Base-by-base conservation (phyloP, 2,113 vertebrate genomes). In the Hippocampus guttulatus region DNA sequence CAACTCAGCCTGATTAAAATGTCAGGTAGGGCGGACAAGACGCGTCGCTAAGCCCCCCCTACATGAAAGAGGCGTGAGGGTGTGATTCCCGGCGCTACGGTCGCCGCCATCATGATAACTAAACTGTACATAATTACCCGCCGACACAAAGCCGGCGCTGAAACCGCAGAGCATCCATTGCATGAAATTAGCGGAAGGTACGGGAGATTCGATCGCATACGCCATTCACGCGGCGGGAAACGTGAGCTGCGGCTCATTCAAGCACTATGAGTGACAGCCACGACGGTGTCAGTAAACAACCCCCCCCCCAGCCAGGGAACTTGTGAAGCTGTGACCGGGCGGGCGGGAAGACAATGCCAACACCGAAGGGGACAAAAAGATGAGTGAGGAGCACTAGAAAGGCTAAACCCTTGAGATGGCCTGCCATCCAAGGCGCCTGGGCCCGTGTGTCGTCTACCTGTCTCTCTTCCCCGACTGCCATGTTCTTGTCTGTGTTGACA, bases 1-100 rank as follows among this genome's bases (percentile, higher is more conserved):
- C 84, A 80, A 86, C 88, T 85, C 85, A 85, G 80, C 68, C 84
- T 90, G 88, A 90, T 86, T 89, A 89, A 88, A 87, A 85, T 64
- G 79, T 88, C 85, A 88, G 81, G 81, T 88, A 66, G 71, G 71
- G 68, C 76, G 60, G 79, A 80, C 75, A 62, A 81, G 67, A 82
- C 61, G 86, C 71, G 77, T 77, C 68, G 65, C 75, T 74, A 66
- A 74, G 67, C 70, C 80, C 15, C 68, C 33, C 33, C 33, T 38
- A 33, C 33, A 20, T 41, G 68, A 66, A 75, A 75, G 71, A 80
- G 73, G 64, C 63, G 64, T 68, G 58, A 11, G 47, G 33, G 49
- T 66, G 47, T 67, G 41, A 45, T 78, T 78, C 3, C 43, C 45
- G 58, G 58, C 15, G 20, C 30, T n/a, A 47, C 30, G 47, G 25